Percentiles rank a stretch among this genome's conserved stretches.
These are phyloP conservation scores for Oithona nana DNA, from an alignment of 2,888 invertebrate species.

Conservation along the genomic window DNA sequence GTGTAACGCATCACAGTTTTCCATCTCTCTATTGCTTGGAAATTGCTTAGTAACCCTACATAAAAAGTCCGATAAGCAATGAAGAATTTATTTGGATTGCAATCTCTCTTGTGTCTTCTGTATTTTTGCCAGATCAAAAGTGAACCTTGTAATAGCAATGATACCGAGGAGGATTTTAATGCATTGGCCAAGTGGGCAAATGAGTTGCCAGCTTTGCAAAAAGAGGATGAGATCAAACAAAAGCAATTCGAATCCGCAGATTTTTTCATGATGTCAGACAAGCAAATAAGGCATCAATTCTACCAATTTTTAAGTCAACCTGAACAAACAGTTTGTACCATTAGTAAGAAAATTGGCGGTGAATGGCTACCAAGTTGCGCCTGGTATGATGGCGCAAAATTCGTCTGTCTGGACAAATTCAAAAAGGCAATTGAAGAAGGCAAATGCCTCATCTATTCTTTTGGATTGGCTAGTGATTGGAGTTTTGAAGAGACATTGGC, in stretches of 20 bases:
- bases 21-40: too few relatives aligned
- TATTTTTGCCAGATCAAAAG: too few relatives aligned
- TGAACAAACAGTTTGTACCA: neutral
- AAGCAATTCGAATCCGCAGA: neutral
- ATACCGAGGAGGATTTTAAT: too few relatives aligned
- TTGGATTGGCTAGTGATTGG: conserved; percentile 18
- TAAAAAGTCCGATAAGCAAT: too few relatives aligned
- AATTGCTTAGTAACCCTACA: too few relatives aligned
- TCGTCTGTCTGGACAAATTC: conserved; percentile 14
- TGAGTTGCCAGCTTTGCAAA: neutral
- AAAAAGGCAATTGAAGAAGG: neutral
- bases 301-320: neutral
- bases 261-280: neutral
- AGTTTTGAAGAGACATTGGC: conserved; percentile 17
- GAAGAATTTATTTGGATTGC: too few relatives aligned
- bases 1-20: too few relatives aligned
- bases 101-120: too few relatives aligned
- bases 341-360: neutral
- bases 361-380: neutral
- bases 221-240: neutral
- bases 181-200: neutral
- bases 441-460: conserved; percentile 16
- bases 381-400: conserved; percentile 16
- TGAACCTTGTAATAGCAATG: too few relatives aligned
- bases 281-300: neutral